These are phyloP conservation scores for Eleginops maclovinus DNA, from an alignment of 2,113 vertebrate genomes.

Conservation along the genomic window DNA sequence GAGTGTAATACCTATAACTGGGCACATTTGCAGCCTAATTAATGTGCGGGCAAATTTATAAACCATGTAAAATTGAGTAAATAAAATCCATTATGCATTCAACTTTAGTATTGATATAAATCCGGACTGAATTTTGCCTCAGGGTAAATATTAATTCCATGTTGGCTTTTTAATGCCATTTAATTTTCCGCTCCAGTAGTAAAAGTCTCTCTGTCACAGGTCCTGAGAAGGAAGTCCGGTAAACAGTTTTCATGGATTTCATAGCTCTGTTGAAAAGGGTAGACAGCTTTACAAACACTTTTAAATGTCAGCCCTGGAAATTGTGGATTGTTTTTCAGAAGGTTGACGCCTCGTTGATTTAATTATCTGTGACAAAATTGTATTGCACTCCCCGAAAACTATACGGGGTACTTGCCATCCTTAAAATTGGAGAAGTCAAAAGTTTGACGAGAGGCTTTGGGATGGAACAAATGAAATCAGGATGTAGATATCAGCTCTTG, in stretches of 20 bases:
- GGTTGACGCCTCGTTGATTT: slow-evolving; percentile 61
- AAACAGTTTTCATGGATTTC: slow-evolving; percentile 13
- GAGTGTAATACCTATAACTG: neutral
- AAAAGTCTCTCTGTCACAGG: slow-evolving; percentile 36
- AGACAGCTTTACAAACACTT: slow-evolving; percentile 51
- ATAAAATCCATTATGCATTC: slow-evolving; percentile 10
- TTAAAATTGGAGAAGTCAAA: slow-evolving; percentile 45
- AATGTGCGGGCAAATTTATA: slow-evolving; percentile 10
- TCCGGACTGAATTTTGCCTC: slow-evolving; percentile 3
- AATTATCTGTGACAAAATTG: slow-evolving; percentile 73
- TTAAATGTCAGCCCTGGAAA: slow-evolving; percentile 58
- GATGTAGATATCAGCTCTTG: neutral
- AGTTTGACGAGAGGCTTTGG: neutral
- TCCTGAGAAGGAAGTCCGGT: slow-evolving; percentile 17
- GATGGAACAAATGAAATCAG: slow-evolving; percentile 7
- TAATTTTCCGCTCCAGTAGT: slow-evolving; percentile 37
- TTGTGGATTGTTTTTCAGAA: slow-evolving; percentile 63
- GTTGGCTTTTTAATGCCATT: neutral
- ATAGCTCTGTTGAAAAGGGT: slow-evolving; percentile 34
- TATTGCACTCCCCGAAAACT: slow-evolving; percentile 47
- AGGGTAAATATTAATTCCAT: neutral
- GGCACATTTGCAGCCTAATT: neutral
- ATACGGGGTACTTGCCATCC: slow-evolving; percentile 53
- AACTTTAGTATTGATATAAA: neutral
- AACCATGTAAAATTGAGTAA: neutral